Evolutionary conservation across 2,888 invertebrate genomes (phyloP).

Genomic region (Melipona beecheii): DNA sequence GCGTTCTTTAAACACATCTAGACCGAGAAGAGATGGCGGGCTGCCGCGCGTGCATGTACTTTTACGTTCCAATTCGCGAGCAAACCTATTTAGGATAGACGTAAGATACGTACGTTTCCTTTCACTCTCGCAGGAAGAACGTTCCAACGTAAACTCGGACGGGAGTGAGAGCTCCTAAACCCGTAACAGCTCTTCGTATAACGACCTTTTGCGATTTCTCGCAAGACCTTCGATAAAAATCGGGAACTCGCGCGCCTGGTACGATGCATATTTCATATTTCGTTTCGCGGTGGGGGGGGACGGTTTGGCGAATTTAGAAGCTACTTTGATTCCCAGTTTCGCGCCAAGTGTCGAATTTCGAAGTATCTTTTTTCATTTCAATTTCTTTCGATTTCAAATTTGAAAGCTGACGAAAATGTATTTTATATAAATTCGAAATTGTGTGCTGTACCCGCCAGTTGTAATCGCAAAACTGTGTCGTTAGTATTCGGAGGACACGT

Average conservation of each 20-base stretch:
- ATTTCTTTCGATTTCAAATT: too few relatives aligned
- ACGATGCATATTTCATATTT: too few relatives aligned
- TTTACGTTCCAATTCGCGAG: background rate
- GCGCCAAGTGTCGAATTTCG: too few relatives aligned
- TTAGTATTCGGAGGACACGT: too few relatives aligned
- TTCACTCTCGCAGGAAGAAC: conserved; percentile 10
- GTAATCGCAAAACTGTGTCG: too few relatives aligned
- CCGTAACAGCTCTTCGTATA: background rate
- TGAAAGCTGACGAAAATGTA: too few relatives aligned
- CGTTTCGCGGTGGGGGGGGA: background rate
- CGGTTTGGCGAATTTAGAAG: background rate
- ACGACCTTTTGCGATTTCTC: background rate
- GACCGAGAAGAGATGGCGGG: background rate
- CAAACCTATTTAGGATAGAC: background rate
- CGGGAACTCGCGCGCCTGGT: too few relatives aligned
- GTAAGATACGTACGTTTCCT: conserved; percentile 3
- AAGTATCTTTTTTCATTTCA: too few relatives aligned
- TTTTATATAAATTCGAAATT: too few relatives aligned
- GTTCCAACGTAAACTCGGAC: conserved; percentile 6
- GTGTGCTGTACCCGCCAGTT: too few relatives aligned
- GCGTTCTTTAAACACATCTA: background rate
- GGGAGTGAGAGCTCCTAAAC: background rate
- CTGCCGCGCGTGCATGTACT: background rate
- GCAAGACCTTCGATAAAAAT: background rate
- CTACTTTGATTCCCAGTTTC: too few relatives aligned